phyloP scores from a whole-genome alignment of 2,888 invertebrate species.

The Luffia ferchaultella region DNA sequence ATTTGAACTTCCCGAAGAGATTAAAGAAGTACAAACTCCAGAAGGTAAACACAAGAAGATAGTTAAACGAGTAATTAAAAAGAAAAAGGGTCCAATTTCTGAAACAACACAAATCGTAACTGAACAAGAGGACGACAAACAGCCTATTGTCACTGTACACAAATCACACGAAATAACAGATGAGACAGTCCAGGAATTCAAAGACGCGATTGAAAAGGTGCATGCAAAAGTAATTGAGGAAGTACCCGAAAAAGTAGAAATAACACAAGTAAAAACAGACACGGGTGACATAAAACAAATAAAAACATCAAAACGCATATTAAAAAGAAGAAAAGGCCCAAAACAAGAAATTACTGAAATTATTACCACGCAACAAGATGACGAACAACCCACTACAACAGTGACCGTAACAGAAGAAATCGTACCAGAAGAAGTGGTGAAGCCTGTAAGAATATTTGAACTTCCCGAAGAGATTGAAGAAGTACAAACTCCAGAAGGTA shows the following conservation, averaged over 20 bases:
- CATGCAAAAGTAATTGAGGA: slow-evolving; percentile 23
- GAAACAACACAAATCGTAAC: slow-evolving; percentile 19
- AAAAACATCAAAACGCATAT: slow-evolving; percentile 15
- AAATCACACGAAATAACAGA: slow-evolving; percentile 13
- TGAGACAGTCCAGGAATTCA: slow-evolving; percentile 7
- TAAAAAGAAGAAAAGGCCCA: slow-evolving; percentile 33
- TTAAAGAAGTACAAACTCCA: slow-evolving; percentile 14
- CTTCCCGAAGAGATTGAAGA: slow-evolving; percentile 25
- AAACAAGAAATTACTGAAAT: slow-evolving; percentile 40
- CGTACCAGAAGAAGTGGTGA: slow-evolving; percentile 21
- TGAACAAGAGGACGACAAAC: slow-evolving; percentile 23
- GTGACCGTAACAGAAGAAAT: slow-evolving; percentile 32
- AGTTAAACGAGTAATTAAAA: slow-evolving; percentile 41
- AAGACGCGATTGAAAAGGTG: slow-evolving; percentile 16
- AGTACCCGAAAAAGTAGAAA: slow-evolving; percentile 21
- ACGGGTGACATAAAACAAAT: slow-evolving; percentile 25
- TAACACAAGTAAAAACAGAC: slow-evolving; percentile 1
- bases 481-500: slow-evolving; percentile 18
- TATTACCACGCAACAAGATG: slow-evolving; percentile 42
- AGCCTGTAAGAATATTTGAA: no score
- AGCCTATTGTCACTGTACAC: slow-evolving; percentile 15
- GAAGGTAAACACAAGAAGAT: slow-evolving; percentile 15
- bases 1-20: slow-evolving; percentile 20
- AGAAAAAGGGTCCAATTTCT: slow-evolving; percentile 18
- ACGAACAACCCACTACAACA: slow-evolving; percentile 37